Evolutionary conservation across 1,140 invertebrate genomes (phyloP), one percentile per base, ranked within the genome.

Genomic region (Tachypleus tridentatus): DNA sequence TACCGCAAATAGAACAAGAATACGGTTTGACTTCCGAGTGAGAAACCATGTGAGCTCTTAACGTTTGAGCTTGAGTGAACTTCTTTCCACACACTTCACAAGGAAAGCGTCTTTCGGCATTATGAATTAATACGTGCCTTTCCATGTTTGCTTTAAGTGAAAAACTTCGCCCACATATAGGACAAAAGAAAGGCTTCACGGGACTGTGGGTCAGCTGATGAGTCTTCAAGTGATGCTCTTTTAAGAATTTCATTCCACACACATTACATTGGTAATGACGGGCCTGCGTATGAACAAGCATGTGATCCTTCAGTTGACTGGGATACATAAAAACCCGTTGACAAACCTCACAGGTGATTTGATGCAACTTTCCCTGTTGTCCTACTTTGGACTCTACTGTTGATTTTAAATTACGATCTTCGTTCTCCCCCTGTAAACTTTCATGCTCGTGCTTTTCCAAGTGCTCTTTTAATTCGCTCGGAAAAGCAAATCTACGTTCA

Each of bases 61-160:
- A 77, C 65, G 80, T 80, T 5, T 77, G 77, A 60, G 79, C 80
- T 71, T 84, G 82, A 66, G 84, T 81, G 71, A 83, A 84, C 51
- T 80, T 71, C 73, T 84, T 84, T 5, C 80, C 81, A 72, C 82
- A 84, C 53, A 77, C 74, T 50, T 77, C 73, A 67, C 78, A 79
- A 3, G 73, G 74, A 64, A 80, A 79, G 5, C 73, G 71, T 29
- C 73, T 61, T 49, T 81, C 82, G 63, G 81, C 77, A 58, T 75
- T 79, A 72, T 84, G 82, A 57, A 83, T 83, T 11, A 83, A 74
- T 9, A 83, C 73, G 72, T 84, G 82, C 51, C 72, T 68, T 62
- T 73, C 70, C 59, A 74, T 65, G 63, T 74, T 74, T 5, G 72
- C 73, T 58, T 72, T 70, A 3, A 70, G 64, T 10, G 71, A 70